These are phyloP conservation scores for Odontomachus brunneus DNA, from an alignment of 1,140 invertebrate genomes.

Conservation along the genomic window DNA sequence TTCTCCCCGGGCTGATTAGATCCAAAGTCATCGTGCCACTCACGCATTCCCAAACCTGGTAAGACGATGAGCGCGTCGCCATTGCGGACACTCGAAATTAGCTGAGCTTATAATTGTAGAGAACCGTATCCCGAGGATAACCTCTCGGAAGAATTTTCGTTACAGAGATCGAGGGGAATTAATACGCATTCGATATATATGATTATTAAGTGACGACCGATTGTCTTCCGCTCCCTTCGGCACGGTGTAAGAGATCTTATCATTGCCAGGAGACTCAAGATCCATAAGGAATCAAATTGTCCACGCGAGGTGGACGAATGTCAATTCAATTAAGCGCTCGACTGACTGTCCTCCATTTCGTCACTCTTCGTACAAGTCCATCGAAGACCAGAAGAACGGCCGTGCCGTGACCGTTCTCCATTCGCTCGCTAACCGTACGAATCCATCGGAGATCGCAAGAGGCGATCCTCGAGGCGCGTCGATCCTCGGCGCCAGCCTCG, in stretches of 20 bases:
- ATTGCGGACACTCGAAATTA: not conserved
- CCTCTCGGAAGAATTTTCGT: not conserved
- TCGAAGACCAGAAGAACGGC: too few species aligned
- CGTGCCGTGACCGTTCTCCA: too few species aligned
- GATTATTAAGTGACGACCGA: not conserved
- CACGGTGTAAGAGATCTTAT: not conserved
- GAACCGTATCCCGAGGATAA: not conserved
- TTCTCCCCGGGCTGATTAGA: not conserved
- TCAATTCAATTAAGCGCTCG: not conserved
- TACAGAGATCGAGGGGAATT: too few species aligned
- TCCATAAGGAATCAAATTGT: not conserved
- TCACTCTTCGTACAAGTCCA: too few species aligned
- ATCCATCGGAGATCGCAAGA: not conserved
- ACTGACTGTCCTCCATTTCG: not conserved
- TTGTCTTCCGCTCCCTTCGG: not conserved
- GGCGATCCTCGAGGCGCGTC: not conserved
- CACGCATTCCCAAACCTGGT: not conserved
- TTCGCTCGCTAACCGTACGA: too few species aligned
- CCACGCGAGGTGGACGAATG: not conserved
- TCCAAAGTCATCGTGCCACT: not conserved
- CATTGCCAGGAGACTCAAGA: conserved; percentile 18
- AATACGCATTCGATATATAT: too few species aligned
- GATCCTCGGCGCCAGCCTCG: conserved; percentile 26
- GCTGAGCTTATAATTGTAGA: conserved; percentile 1
- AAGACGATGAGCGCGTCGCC: not conserved